A percentile compares a stretch with the other conserved stretches of the same genome.
These are phyloP conservation scores for Acleris literana DNA, from an alignment of 2,888 invertebrate species.

Conservation along the genomic window DNA sequence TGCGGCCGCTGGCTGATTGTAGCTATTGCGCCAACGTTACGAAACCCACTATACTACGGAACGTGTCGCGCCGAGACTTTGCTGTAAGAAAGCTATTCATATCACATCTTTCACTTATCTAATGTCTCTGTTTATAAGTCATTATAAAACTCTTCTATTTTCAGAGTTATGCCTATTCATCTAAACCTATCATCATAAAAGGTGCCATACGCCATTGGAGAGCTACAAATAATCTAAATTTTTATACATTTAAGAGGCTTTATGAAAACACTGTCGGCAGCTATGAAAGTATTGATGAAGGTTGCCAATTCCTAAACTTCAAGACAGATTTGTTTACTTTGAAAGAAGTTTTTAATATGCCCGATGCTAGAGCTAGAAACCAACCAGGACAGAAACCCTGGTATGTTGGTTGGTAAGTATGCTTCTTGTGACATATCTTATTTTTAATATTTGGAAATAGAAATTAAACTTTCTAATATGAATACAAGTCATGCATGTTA, in stretches of 20 bases:
- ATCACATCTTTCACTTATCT: too few relatives aligned
- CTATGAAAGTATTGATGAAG: constrained; percentile 89
- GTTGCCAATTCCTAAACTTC: constrained; percentile 94
- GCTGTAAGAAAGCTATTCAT: constrained; percentile 58
- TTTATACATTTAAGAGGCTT: constrained; percentile 86
- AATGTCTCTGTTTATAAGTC: constrained; percentile 17
- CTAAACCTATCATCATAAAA: constrained; percentile 91
- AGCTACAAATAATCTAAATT: constrained; percentile 87
- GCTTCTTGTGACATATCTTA: background rate
- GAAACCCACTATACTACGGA: constrained; percentile 86
- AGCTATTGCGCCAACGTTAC: constrained; percentile 88
- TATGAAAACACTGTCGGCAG: constrained; percentile 88
- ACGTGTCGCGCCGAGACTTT: constrained; percentile 88
- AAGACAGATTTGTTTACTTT: constrained; percentile 91
- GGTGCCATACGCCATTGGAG: constrained; percentile 90
- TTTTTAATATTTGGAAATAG: background rate
- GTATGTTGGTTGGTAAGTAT: constrained; percentile 94
- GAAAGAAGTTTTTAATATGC: constrained; percentile 91
- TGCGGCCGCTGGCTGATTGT: constrained; percentile 92
- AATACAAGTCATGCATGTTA: too few relatives aligned
- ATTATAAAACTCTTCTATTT: constrained; percentile 43
- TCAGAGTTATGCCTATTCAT: constrained; percentile 88
- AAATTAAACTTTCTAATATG: too few relatives aligned
- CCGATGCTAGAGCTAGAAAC: constrained; percentile 85
- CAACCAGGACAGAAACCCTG: constrained; percentile 87